Evolutionary conservation across 2,888 invertebrate genomes (phyloP), one percentile per base, ranked within the genome.

Genomic region (Callyntrura guangdongensis): DNA sequence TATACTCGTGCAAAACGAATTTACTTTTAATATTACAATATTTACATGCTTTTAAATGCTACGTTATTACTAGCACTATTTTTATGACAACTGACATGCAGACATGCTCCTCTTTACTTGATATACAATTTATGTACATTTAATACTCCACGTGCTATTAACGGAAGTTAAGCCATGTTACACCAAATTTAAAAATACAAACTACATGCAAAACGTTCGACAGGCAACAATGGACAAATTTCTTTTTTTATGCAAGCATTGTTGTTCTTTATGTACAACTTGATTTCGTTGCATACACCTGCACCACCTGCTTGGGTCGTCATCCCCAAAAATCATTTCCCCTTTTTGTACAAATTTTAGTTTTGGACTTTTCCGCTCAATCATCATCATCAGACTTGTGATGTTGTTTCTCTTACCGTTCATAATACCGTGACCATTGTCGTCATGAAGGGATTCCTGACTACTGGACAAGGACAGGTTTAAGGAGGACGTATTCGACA

Each of bases 401-500:
- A 9, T 17, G 45, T 69, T 47, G 17, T 9, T 56, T 74, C 22
- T 49, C 90, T 90, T 90, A 90, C 90, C 90, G 82, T 90, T 90
- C 69, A 86, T 86, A 81, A 72, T 79, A 59, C 45, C 56, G 84
- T 79, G 79, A 53, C 69, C 72, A 17, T 85, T 69, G 59, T 86
- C 72, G 81, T 90, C 90, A 61, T 90, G 72, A 61, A 89, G 85
- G 53, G 69, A 72, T 82, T 86, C 90, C 72, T 90, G 90, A 86
- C 86, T 86, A 69, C 79, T 79, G 45, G 53, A 56, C 53, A 90
- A 27, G 56, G 90, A 86, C n/a, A 90, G 90, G 56, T 90, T 90
- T 61, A 90, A 69, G 22, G 90, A 59, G 82, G 89, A 20, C 11
- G 79, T 1, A 11, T 27, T 36, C 12, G 36, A 45, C 25, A 49